Evolutionary conservation across 2,888 invertebrate species (phyloP), one percentile per base, ranked within the genome.

Genomic region (Apodemia zela): DNA sequence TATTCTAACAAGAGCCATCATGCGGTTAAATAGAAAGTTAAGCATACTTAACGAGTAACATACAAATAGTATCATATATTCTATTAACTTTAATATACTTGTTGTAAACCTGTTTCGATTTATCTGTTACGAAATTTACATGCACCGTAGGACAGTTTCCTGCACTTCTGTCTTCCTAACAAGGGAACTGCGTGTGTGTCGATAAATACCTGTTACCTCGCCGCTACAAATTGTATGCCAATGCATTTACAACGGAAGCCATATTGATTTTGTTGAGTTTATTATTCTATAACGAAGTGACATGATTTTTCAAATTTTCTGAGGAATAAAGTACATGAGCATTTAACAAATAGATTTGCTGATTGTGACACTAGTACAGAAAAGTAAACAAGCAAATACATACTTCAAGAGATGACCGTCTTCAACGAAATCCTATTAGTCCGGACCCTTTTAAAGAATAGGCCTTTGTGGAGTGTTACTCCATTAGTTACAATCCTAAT

Each of bases 141-240:
- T 71, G 70, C 71, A 68, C 61, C 62, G 65, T 67, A 29, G 63
- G 66, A 66, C 67, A 64, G 63, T 67, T 69, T 69, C 70, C 70
- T 69, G 64, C 61, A 68, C 62, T 42, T 42, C 42, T 63, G 65
- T 64, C 58, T 60, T 59, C 67, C 69, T 66, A 70, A 69, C 71
- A 69, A 70, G 73, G 73, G 71, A 73, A 66, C 67, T 68, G 68
- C 72, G 69, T 68, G 69, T 66, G 72, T 70, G 68, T 18, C 60
- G 63, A 59, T 63, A 66, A 38, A 51, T 58, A 65, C 65, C 63
- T 66, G 69, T 67, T 72, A 67, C 66, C 69, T 66, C 72, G 73
- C 77, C 71, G 67, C 73, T 78, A 81, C 81, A 82, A 82, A 82
- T 82, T 79, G 79, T 72, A 61, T 63, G 68, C 69, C 71, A 75